These are phyloP conservation scores for Pelvicachromis taeniatus DNA, from an alignment of 2,113 vertebrate genomes.

Conservation along the genomic window DNA sequence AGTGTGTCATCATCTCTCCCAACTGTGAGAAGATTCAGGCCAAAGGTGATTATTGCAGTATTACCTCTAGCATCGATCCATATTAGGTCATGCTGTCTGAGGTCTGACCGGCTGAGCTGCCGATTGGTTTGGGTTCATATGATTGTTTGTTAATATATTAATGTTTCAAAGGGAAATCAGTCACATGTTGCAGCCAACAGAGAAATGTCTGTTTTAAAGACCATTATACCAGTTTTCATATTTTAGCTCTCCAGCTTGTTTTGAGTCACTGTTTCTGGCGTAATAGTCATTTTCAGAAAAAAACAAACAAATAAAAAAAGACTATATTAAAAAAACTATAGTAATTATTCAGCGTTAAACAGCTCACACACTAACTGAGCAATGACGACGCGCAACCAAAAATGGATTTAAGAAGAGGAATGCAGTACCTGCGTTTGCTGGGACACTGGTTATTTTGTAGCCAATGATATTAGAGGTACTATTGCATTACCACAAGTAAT, in stretches of 20 bases:
- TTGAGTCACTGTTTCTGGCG: not conserved
- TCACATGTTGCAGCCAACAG: not conserved
- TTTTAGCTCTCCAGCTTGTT: not conserved
- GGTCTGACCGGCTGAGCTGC: not conserved
- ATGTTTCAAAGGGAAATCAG: not conserved
- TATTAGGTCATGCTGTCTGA: not conserved
- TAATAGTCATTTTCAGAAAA: not conserved
- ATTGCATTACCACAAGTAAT: not conserved
- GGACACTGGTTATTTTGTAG: not conserved
- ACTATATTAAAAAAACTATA: not conserved
- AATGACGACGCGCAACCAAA: not conserved
- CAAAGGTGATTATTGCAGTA: slow-evolving; percentile 77
- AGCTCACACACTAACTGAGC: not conserved
- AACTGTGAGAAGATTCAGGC: slow-evolving; percentile 99
- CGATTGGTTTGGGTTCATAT: not conserved
- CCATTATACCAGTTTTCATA: not conserved
- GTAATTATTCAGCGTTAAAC: not conserved
- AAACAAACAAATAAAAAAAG: not conserved
- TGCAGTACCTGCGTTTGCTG: not conserved
- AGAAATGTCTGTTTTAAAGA: not conserved
- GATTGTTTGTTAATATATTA: not conserved
- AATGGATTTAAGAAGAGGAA: not conserved
- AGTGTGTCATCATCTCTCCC: slow-evolving; percentile 96
- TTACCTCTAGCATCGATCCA: not conserved
- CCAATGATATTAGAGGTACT: not conserved